These are phyloP conservation scores for Bubalus kerabau DNA, from an alignment of 2,113 vertebrate species.

Conservation along the genomic window DNA sequence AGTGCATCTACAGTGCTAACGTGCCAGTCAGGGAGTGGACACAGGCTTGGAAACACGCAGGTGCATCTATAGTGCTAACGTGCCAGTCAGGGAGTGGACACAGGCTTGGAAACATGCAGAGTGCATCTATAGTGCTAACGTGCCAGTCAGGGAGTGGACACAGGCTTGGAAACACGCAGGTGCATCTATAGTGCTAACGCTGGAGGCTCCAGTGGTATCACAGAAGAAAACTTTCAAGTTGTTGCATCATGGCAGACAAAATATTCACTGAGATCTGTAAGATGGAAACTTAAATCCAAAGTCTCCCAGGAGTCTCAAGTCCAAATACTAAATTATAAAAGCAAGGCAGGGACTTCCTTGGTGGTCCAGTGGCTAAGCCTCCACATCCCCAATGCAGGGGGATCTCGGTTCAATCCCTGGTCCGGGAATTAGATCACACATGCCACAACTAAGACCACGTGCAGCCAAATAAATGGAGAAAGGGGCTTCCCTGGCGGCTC, in stretches of 20 bases:
- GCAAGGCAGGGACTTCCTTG: not conserved
- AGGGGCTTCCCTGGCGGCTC: not conserved
- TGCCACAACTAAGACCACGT: not conserved
- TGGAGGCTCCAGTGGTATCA: not conserved
- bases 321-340: not conserved
- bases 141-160: not conserved
- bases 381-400: not conserved
- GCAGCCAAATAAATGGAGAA: fast-evolving
- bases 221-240: not conserved
- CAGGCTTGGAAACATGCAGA: not conserved
- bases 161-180: not conserved
- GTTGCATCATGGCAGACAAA: not conserved
- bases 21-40: not conserved
- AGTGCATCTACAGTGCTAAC: not conserved
- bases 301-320: not conserved
- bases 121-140: not conserved
- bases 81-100: not conserved
- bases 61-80: not conserved
- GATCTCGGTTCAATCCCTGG: not conserved
- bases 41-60: not conserved
- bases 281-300: not conserved
- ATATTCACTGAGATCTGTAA: not conserved
- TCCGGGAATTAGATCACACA: not conserved
- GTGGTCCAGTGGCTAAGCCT: not conserved
- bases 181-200: not conserved